These are phyloP conservation scores for Cettia cetti DNA, from an alignment of 2,113 vertebrate species.

Conservation along the genomic window DNA sequence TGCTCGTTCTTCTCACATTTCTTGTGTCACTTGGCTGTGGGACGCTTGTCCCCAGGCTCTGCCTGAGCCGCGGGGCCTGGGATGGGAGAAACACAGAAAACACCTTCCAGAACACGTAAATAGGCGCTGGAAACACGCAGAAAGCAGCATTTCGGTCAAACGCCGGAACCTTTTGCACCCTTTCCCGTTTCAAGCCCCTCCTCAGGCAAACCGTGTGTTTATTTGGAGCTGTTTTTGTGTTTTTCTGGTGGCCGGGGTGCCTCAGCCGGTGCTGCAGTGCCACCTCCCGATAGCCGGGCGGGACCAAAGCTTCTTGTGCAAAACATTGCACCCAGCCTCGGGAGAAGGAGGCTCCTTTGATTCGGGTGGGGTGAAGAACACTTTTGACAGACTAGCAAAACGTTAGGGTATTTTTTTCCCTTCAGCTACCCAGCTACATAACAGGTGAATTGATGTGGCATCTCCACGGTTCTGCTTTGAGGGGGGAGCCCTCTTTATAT, in stretches of 20 bases:
- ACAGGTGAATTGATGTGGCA: not conserved
- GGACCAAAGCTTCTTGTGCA: not conserved
- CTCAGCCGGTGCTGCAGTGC: conserved; percentile 10
- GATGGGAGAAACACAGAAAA: accelerated
- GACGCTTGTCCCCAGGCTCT: accelerated
- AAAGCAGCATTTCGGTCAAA: not conserved
- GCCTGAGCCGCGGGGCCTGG: accelerated
- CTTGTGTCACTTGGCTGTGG: accelerated
- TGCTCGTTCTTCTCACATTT: accelerated
- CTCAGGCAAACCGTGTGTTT: not conserved
- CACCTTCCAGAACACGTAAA: not conserved
- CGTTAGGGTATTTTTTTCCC: accelerated
- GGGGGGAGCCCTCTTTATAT: not conserved
- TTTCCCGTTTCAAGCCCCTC: not conserved
- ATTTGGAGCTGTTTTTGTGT: not conserved
- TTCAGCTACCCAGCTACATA: not conserved
- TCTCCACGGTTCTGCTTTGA: not conserved
- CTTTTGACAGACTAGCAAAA: not conserved
- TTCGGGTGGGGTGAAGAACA: not conserved
- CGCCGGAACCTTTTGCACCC: not conserved
- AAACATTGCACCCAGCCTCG: not conserved
- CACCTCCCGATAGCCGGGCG: not conserved
- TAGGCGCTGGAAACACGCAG: accelerated
- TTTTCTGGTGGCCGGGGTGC: accelerated
- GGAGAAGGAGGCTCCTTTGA: not conserved